These are phyloP conservation scores for Chaetura pelagica DNA, from an alignment of 2,113 vertebrate genomes.

Conservation along the genomic window DNA sequence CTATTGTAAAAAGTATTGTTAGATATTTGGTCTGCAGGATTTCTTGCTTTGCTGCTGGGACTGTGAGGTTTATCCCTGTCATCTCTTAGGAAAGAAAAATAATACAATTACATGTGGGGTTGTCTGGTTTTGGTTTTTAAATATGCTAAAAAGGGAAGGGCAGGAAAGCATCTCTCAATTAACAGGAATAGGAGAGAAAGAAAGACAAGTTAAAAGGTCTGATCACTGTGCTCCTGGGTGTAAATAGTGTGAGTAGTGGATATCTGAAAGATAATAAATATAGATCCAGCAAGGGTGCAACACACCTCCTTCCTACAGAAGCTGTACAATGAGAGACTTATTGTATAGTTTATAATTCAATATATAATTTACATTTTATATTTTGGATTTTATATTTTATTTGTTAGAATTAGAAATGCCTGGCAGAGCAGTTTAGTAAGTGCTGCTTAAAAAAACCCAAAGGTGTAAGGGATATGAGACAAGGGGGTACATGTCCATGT, in stretches of 20 bases:
- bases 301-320: not conserved
- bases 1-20: conserved; percentile 28
- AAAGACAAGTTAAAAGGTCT: not conserved
- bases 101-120: not conserved
- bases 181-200: not conserved
- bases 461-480: not conserved
- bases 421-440: not conserved
- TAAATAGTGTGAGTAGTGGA: not conserved
- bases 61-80: conserved; percentile 3
- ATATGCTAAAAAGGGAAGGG: not conserved
- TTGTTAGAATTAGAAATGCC: not conserved
- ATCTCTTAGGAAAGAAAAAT: not conserved
- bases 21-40: conserved; percentile 34
- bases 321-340: not conserved
- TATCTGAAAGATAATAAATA: not conserved
- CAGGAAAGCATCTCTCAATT: not conserved
- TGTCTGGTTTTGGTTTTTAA: not conserved
- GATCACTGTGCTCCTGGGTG: not conserved
- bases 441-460: not conserved
- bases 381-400: too few species aligned
- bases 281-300: not conserved
- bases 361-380: too few species aligned
- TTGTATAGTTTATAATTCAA: too few species aligned
- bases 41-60: conserved; percentile 52
- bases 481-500: not conserved